phyloP scores from a whole-genome alignment of 1,140 invertebrate genomes.

The Pseudachorutes palmiensis region DNA sequence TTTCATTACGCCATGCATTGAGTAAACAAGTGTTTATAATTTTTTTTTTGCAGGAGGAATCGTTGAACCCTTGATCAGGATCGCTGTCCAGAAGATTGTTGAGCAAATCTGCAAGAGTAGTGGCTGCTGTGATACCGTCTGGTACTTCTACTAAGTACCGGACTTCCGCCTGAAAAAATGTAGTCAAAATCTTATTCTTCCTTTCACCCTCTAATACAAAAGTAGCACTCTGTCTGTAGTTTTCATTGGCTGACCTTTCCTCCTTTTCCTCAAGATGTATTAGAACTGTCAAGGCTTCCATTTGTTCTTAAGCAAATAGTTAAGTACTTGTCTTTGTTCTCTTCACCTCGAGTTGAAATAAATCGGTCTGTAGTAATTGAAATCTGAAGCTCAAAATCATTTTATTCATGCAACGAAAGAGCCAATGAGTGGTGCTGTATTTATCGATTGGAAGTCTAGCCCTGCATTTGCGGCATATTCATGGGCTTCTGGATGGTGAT shows the following conservation, averaged over 20 bases:
- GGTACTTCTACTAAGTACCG: not conserved
- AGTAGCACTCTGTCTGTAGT: not conserved
- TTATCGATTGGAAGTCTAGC: not conserved
- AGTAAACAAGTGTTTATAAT: too few relatives aligned
- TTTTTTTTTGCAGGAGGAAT: too few relatives aligned
- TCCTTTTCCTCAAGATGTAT: not conserved
- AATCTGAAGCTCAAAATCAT: too few relatives aligned
- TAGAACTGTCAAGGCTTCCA: too few relatives aligned
- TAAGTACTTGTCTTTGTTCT: too few relatives aligned
- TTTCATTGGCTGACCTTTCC: not conserved
- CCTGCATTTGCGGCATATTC: not conserved
- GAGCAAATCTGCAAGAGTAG: not conserved
- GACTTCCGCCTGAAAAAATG: not conserved
- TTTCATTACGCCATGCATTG: too few relatives aligned
- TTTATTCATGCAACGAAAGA: not conserved
- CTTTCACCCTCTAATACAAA: not conserved
- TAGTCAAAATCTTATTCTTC: not conserved
- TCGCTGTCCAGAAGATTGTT: not conserved
- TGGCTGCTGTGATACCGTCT: slow-evolving; percentile 7
- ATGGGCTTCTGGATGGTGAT: not conserved
- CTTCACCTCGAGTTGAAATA: too few relatives aligned
- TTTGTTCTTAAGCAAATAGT: not conserved
- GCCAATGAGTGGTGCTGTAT: not conserved
- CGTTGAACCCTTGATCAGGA: not conserved
- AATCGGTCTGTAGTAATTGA: too few relatives aligned